Base-by-base conservation (phyloP, 2,888 invertebrate species). In the Orthonychiurus folsomi region DNA sequence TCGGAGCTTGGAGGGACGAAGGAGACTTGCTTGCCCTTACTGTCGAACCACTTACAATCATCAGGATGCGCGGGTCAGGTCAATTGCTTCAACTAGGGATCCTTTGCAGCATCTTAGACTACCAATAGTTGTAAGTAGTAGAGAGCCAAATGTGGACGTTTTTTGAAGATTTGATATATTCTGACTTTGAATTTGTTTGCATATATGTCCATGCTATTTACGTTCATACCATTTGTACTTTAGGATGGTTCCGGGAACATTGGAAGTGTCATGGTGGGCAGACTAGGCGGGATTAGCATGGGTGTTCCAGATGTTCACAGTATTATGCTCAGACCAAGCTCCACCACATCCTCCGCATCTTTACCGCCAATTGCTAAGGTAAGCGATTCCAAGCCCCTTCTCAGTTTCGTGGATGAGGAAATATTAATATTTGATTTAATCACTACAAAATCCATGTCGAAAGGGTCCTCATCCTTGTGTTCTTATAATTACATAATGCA, bases 101-200 rank as follows among this genome's bases (percentile, higher is more conserved):
- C 67, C 76, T 70, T 57, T 74, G 66, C 53, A 73, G 72, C 66
- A 74, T 73, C 56, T 76, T 60, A 71, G 76, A 59, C 74, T 77
- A 37, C 77, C 77, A 9, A 75, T 76, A 59, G 77, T 77, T 48
- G 76, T 76, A 69, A 66, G 75, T 71, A 52, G n/a, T n/a, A n/a
- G n/a, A n/a, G n/a, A n/a, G n/a, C n/a, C n/a, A n/a, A n/a, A n/a
- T n/a, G 57, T 25, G 28, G 54, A 50, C 28, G 1, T 61, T 66
- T 66, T 67, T 50, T 21, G 12, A 61, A 66, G 15, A 15, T 47
- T 47, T 47, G 9, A 47, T 47, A 12, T 15, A 47, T 47, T 47
- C 12, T 12, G 9, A 12, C 9, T 12, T 47, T 9, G 47, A 47
- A 12, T 47, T 47, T 12, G 15, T 47, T 47, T 15, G 9, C n/a